A percentile compares a stretch with the other conserved stretches of the same genome.
These are phyloP conservation scores for Burhinus bistriatus DNA, from an alignment of 2,113 vertebrate species.

Conservation along the genomic window DNA sequence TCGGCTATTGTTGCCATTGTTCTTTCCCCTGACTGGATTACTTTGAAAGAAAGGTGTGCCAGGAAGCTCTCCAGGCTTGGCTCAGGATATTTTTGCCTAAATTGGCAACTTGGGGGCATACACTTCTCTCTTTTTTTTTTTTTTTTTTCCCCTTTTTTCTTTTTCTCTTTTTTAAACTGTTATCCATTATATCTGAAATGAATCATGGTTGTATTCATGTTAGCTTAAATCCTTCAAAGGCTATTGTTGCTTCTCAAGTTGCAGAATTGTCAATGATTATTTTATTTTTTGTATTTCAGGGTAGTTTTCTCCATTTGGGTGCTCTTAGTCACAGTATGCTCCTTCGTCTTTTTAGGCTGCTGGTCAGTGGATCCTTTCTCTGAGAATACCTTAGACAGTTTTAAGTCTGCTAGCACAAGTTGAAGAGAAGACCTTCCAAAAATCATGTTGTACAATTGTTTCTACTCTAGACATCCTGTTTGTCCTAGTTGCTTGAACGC, in stretches of 20 bases:
- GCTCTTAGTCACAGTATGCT: not conserved
- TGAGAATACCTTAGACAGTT: not conserved
- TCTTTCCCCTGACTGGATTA: not conserved
- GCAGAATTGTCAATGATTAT: not conserved
- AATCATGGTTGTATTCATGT: not conserved
- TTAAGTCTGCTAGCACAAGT: not conserved
- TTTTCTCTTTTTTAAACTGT: not conserved
- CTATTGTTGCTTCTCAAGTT: not conserved
- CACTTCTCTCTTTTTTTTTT: not conserved
- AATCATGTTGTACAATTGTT: not conserved
- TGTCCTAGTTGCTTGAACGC: not conserved
- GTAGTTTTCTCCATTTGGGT: not conserved
- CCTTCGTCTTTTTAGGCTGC: not conserved
- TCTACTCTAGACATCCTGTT: not conserved
- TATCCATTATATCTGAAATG: not conserved
- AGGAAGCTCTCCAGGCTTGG: not conserved
- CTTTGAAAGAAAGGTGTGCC: not conserved
- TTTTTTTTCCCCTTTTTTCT: not conserved
- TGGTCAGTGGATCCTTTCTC: not conserved
- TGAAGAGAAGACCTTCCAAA: not conserved
- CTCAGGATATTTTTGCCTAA: not conserved
- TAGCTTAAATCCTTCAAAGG: not conserved
- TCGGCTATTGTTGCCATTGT: not conserved
- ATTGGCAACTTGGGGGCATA: not conserved
- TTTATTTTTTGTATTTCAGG: not conserved